Evolutionary conservation across 2,888 invertebrate genomes (phyloP).

Genomic region (Escarpia spicata): DNA sequence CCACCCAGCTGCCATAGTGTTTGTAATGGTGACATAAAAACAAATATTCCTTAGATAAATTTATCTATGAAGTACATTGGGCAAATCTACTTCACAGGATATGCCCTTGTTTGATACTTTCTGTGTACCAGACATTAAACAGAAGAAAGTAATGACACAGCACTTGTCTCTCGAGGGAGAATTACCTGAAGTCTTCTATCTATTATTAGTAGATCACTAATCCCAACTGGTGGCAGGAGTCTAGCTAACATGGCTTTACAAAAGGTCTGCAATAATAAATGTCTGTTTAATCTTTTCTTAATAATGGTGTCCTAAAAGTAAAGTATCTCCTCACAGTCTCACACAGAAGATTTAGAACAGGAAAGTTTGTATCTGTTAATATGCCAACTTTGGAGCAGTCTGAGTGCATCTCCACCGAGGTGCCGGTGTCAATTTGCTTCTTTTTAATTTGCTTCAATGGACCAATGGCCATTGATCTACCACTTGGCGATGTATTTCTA

Average conservation of each 20-base stretch:
- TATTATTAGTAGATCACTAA: not conserved
- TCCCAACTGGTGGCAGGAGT: not conserved
- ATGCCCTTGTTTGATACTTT: not conserved
- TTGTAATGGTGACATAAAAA: not conserved
- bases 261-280: not conserved
- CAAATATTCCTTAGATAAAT: not conserved
- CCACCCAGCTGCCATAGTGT: too few species aligned
- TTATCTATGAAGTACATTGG: not conserved
- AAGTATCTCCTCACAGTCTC: not conserved
- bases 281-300: not conserved
- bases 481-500: too few species aligned
- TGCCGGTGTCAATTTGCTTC: too few species aligned
- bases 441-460: too few species aligned
- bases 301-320: not conserved
- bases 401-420: too few species aligned
- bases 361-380: not conserved
- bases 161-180: not conserved
- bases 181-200: too few species aligned
- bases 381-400: too few species aligned
- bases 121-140: not conserved
- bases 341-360: not conserved
- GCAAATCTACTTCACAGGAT: not conserved
- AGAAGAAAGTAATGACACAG: not conserved
- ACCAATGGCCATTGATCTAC: too few species aligned
- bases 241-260: not conserved